Evolutionary conservation across 2,888 invertebrate genomes (phyloP), one percentile per base, ranked within the genome.

Genomic region (Parapristionchus giblindavisi): DNA sequence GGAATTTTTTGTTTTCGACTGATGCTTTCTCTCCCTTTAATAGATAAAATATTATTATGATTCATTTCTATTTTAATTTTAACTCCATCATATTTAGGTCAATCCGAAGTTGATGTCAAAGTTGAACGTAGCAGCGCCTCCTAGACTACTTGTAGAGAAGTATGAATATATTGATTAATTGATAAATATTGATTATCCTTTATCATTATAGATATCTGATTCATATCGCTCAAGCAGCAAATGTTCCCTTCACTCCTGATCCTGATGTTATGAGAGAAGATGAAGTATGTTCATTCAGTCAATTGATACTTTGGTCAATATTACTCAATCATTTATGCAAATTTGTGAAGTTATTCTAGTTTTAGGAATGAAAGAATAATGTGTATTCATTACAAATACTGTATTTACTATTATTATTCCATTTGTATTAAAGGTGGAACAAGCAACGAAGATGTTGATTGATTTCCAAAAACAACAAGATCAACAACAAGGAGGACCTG

Each of bases 211-310:
- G 85, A 66, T 90, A 92, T 91, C 90, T 98, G 83, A 93, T 96
- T 85, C 98, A 97, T 90, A 99, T 99, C 84, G 96, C 98, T 0
- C 95, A 94, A 89, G 94, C 94, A 85, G 97, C 95, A 88, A 94
- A 95, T 89, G 93, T 99, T 66, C 93, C 93, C 66, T 99, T 97
- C 89, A 94, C 94, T 80, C 96, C 98, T 0, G 98, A 99, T 91
- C 93, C 94, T 80, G 93, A 94, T 89, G 90, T 89, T 3, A 87
- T 88, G 87, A 80, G 88, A 24, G 86, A 89, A 32, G 85, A 86
- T 40, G 83, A 83, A 54, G 81, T 84, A 14, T 76, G 77, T 61
- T 14, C 43, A 8, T 1, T 40, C 27, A n/a, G n/a, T n/a, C n/a
- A n/a, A n/a, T n/a, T n/a, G n/a, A n/a, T n/a, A n/a, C n/a, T n/a